Evolutionary conservation across 2,113 vertebrate species (phyloP), one percentile per base, ranked within the genome.

Genomic region (Ramphastos sulfuratus): DNA sequence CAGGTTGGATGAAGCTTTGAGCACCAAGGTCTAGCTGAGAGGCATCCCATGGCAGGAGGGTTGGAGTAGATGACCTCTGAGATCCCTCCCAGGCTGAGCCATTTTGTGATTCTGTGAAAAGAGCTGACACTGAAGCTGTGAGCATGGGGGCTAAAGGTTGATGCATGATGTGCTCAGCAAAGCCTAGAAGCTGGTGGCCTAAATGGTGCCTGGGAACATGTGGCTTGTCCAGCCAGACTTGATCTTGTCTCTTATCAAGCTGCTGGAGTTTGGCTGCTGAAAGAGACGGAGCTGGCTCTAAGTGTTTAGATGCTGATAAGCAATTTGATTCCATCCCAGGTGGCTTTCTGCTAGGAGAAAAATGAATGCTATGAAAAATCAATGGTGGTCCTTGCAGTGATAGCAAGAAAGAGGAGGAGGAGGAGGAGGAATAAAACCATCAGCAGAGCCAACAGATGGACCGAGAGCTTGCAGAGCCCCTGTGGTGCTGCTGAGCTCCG

Each of bases 401-500:
- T 1, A 18, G 84, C 58, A 81, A 72, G 91, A 15, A 16, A 33
- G 85, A 48, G 66, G 44, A 44, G 44, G 44, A 44, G 16, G 44
- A 46, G 44, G 44, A 46, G 55, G 11, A 65, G 46, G 81, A 44
- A 50, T 31, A 7, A 81, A 91, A 86, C 66, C n/a, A 2, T 7
- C 0, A 0, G 55, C 1, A 4, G 59, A 42, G 86, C 19, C 17
- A 69, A 42, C 1, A 1, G 4, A 27, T 2, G 20, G 35, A 37
- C 2, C 1, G n/a, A 9, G 50, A 52, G 50, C 50, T 12, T 4
- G 0, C 3, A 66, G 56, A 79, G 35, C 48, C 0, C 0, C 3
- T 12, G 60, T 0, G 17, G 35, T 23, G 48, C 5, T 50, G 48
- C 21, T 12, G 39, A 71, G 30, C 55, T 55, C 63, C 3, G 0